A percentile compares a stretch with the other conserved stretches of the same genome.
phyloP scores from a whole-genome alignment of 2,888 invertebrate genomes.

The Oxycera nigricornis region DNA sequence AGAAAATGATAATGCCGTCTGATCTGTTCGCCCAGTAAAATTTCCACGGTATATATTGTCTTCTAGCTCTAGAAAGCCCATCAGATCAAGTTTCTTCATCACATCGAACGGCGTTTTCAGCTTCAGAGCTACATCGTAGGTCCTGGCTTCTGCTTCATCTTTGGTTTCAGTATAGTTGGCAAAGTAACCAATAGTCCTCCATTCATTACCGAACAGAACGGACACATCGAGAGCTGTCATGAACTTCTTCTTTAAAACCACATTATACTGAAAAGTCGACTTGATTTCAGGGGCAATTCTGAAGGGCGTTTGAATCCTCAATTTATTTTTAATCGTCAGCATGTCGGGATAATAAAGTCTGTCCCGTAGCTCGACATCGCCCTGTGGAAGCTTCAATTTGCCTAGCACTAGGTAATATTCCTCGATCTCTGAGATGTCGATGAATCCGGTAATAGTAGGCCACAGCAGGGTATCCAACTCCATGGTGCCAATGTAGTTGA shows the following conservation, averaged over 20 bases:
- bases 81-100: slow-evolving; percentile 63
- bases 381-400: slow-evolving; percentile 65
- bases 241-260: slow-evolving; percentile 62
- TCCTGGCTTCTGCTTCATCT: slow-evolving; percentile 59
- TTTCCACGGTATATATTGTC: slow-evolving; percentile 65
- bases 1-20: slow-evolving; percentile 64
- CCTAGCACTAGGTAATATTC: slow-evolving; percentile 63
- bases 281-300: slow-evolving; percentile 61
- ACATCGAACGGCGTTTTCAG: slow-evolving; percentile 66
- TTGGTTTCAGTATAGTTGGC: slow-evolving; percentile 63
- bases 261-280: slow-evolving; percentile 63
- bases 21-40: slow-evolving; percentile 63
- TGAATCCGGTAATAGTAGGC: slow-evolving; percentile 66
- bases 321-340: slow-evolving; percentile 63
- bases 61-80: slow-evolving; percentile 62
- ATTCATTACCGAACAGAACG: slow-evolving; percentile 59
- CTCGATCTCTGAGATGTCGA: slow-evolving; percentile 66
- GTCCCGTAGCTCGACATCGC: slow-evolving; percentile 66
- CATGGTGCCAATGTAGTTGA: slow-evolving; percentile 65
- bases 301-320: slow-evolving; percentile 68
- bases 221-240: slow-evolving; percentile 63
- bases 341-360: slow-evolving; percentile 66
- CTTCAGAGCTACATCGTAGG: slow-evolving; percentile 63
- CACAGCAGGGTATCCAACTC: slow-evolving; percentile 67
- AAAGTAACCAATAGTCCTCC: slow-evolving; percentile 61